Conservation (phyloP, 2,888 invertebrate species). For the Alsophila aescularia region DNA sequence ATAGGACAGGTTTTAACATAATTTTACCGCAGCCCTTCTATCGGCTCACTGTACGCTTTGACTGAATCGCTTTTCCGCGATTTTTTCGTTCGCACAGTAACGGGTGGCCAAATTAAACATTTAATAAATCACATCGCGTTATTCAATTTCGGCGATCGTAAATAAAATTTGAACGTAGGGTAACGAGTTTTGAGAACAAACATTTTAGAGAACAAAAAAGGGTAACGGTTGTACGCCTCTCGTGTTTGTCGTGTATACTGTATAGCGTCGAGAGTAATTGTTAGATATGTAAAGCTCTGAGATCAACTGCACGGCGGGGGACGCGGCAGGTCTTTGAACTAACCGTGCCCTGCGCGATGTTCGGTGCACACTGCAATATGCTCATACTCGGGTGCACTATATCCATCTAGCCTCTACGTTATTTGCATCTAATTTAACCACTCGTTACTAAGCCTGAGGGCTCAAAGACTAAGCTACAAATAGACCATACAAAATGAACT, state of each 20-base stretch:
- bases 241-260: constrained; percentile 70
- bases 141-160: constrained; percentile 70
- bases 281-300: constrained; percentile 76
- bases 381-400: constrained; percentile 31
- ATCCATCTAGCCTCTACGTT: constrained; percentile 34
- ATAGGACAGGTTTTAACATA: constrained; percentile 82
- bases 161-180: constrained; percentile 72
- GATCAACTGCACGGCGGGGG: constrained; percentile 62
- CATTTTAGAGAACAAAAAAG: constrained; percentile 70
- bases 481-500: constrained; percentile 23
- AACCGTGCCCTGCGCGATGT: constrained; percentile 25
- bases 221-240: constrained; percentile 66
- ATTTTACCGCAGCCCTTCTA: constrained; percentile 74
- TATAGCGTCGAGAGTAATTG: constrained; percentile 74
- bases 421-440: constrained; percentile 35
- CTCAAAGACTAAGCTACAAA: constrained; percentile 19
- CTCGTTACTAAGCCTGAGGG: constrained; percentile 22
- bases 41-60: constrained; percentile 51
- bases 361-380: constrained; percentile 13
- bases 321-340: constrained; percentile 60
- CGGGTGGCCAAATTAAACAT: constrained; percentile 66
- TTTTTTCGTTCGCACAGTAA: constrained; percentile 62
- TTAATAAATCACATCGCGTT: constrained; percentile 71
- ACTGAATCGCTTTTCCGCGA: constrained; percentile 59
- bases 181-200: constrained; percentile 79